phyloP scores from a whole-genome alignment of 2,888 invertebrate genomes.

The Corbicula japonica region DNA sequence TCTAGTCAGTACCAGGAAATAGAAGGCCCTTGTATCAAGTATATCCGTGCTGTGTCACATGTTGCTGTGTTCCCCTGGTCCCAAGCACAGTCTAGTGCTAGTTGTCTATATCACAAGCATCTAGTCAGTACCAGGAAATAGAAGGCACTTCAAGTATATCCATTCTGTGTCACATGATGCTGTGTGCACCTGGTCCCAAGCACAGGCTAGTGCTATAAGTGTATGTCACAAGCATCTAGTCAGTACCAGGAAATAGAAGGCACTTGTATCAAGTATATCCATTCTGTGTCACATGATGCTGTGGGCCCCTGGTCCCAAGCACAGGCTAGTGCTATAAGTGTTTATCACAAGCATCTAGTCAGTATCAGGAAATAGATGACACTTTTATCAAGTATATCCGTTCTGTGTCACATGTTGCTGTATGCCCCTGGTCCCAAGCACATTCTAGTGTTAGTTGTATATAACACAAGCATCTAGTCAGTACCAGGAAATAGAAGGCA shows the following conservation, averaged over 20 bases:
- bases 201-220: slow-evolving; percentile 27
- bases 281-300: neutral
- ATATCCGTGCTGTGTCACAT: neutral
- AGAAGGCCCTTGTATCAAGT: slow-evolving; percentile 3
- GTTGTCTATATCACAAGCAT: slow-evolving; percentile 26
- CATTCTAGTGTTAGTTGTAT: too few relatives aligned
- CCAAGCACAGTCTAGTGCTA: slow-evolving; percentile 26
- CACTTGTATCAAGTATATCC: too few relatives aligned
- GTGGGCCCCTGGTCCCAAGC: slow-evolving; percentile 20
- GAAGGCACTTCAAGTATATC: neutral
- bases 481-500: too few relatives aligned
- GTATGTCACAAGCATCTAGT: slow-evolving; percentile 20
- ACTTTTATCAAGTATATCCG: too few relatives aligned
- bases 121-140: slow-evolving; percentile 21
- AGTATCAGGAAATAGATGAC: neutral
- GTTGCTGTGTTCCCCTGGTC: slow-evolving; percentile 19
- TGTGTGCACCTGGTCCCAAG: slow-evolving; percentile 22
- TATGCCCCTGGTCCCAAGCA: too few relatives aligned
- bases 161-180: neutral
- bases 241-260: slow-evolving; percentile 22
- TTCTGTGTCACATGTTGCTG: too few relatives aligned
- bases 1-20: slow-evolving; percentile 21
- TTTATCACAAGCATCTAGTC: slow-evolving; percentile 19
- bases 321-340: slow-evolving; percentile 26
- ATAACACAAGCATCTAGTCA: too few relatives aligned